phyloP scores from a whole-genome alignment of 2,113 vertebrate species.

The Malaclemys terrapin region DNA sequence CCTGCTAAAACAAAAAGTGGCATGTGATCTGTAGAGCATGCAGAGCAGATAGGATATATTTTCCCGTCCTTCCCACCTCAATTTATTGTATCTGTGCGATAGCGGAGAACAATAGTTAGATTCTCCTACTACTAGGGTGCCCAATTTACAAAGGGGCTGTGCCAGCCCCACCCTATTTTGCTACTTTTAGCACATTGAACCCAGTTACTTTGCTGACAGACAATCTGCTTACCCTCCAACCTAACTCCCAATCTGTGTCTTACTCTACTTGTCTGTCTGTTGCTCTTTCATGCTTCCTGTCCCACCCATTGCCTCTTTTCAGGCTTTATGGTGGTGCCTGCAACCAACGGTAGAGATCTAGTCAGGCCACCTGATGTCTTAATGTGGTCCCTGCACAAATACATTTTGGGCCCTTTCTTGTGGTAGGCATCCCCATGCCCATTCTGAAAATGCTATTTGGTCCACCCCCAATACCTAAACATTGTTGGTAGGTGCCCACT shows the following conservation, averaged over 20 bases:
- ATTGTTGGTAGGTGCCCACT: not conserved
- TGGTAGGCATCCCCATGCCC: rapidly evolving
- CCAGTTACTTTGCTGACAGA: not conserved
- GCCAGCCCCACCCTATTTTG: not conserved
- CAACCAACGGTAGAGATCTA: not conserved
- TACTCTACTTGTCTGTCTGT: not conserved
- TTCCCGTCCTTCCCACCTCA: not conserved
- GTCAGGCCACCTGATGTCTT: not conserved
- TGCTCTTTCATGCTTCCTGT: not conserved
- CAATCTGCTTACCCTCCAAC: not conserved
- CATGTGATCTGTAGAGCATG: not conserved
- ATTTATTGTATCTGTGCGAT: not conserved
- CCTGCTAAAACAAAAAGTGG: not conserved
- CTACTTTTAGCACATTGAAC: not conserved
- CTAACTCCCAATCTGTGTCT: not conserved
- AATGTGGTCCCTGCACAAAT: not conserved
- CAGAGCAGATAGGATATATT: not conserved
- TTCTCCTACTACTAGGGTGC: not conserved
- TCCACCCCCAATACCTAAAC: rapidly evolving
- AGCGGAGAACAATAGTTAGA: not conserved
- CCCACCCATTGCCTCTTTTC: not conserved
- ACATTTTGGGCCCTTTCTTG: not conserved
- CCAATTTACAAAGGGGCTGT: not conserved
- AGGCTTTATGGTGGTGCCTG: not conserved
- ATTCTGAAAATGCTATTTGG: rapidly evolving